Evolutionary conservation across 2,888 invertebrate species (phyloP), one percentile per base, ranked within the genome.

Genomic region (Lasioglossum oenotherae): DNA sequence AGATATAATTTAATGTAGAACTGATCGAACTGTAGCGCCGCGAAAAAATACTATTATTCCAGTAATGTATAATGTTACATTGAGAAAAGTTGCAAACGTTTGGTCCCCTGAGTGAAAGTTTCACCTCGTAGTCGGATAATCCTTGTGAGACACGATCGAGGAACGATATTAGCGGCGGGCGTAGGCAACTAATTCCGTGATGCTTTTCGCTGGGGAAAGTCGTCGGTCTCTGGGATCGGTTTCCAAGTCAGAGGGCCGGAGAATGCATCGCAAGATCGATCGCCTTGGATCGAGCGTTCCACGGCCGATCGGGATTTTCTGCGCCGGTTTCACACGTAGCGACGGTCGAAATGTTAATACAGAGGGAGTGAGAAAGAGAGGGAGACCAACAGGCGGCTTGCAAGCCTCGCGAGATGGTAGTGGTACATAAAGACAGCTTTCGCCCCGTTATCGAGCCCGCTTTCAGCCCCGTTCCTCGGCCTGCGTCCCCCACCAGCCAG

Each of bases 401-500:
- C 82, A 82, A 71, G 80, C 75, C 73, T 46, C 23, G 72, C 14
- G 71, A 76, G 80, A 76, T 74, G 60, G 85, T 84, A 71, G 75
- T 82, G 86, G 85, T 85, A 85, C 81, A 87, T 88, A 88, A 92
- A 91, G 91, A 88, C 90, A 89, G 89, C 89, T 84, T 87, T 87
- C 81, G 88, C 83, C 84, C 89, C 89, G 91, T 92, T 92, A 92
- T 92, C 92, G 91, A 88, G 86, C 87, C 81, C 83, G 76, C 77
- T 85, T 85, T 74, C 78, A 82, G 71, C 87, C 88, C 76, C 67
- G 38, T 53, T 41, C 71, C 71, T 41, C n/a, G 14, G 76, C 35
- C 69, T 38, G 35, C 35, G 35, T 35, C 69, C 69, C 67, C 69
- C 69, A 10, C 69, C 69, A 38, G 23, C n/a, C 69, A 72, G 67